Conservation (phyloP, 2,888 invertebrate genomes). For the Acrobasis consociella region DNA sequence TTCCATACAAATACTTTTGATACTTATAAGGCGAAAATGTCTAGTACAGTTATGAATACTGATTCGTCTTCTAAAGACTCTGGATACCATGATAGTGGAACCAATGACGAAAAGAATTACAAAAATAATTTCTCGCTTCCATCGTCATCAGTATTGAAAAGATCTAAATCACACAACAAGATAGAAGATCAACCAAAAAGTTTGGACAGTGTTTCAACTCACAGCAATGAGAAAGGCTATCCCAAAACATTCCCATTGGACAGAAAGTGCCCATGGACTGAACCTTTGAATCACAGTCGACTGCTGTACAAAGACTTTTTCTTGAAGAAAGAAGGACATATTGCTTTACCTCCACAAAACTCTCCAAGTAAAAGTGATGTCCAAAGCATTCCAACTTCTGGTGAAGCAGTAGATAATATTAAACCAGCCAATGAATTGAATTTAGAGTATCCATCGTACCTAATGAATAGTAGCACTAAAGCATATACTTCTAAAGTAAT, state of each 20-base stretch:
- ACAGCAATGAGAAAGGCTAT: conserved; percentile 55
- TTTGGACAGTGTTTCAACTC: conserved; percentile 58
- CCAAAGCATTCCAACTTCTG: conserved; percentile 39
- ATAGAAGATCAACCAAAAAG: conserved; percentile 64
- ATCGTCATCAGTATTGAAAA: conserved; percentile 51
- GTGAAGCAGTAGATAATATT: conserved; percentile 38
- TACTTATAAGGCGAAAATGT: conserved; percentile 53
- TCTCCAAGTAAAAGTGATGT: conserved; percentile 55
- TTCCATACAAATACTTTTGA: conserved; percentile 52
- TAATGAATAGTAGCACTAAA: conserved; percentile 72
- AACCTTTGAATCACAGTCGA: conserved; percentile 72
- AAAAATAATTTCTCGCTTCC: conserved; percentile 63
- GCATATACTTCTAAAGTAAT: conserved; percentile 79
- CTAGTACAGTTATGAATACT: conserved; percentile 61
- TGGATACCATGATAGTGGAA: conserved; percentile 67
- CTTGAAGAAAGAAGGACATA: conserved; percentile 67
- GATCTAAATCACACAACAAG: conserved; percentile 49
- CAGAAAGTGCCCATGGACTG: conserved; percentile 55
- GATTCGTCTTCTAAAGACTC: conserved; percentile 76
- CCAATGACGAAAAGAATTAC: conserved; percentile 61
- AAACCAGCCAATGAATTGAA: conserved; percentile 48
- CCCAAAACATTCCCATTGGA: conserved; percentile 50
- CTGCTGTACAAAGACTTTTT: conserved; percentile 76
- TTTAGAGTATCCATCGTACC: conserved; percentile 69
- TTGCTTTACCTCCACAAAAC: conserved; percentile 66